These are phyloP conservation scores for Erpornis zantholeuca DNA, from an alignment of 2,113 vertebrate genomes.

Conservation along the genomic window DNA sequence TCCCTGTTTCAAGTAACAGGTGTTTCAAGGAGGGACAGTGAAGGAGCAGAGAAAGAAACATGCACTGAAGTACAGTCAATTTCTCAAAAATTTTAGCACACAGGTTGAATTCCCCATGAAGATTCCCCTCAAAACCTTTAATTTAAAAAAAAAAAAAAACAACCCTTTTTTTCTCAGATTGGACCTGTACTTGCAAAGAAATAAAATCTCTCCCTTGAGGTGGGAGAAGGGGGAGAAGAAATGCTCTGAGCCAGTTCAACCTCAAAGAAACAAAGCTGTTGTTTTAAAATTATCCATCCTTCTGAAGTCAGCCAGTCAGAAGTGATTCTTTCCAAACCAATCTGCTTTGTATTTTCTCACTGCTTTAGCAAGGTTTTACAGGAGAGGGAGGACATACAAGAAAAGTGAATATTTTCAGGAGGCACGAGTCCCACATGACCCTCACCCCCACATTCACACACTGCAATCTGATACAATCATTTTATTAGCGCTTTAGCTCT, in stretches of 20 bases:
- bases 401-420: background rate
- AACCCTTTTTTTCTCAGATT: background rate
- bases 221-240: background rate
- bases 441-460: background rate
- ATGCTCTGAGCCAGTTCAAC: background rate
- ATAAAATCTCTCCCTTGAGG: background rate
- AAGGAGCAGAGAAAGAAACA: background rate
- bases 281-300: constrained; percentile 45
- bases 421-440: background rate
- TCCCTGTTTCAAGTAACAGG: background rate
- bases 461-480: background rate
- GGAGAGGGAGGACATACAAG: background rate
- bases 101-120: background rate
- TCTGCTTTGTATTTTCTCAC: constrained; percentile 6
- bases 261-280: constrained; percentile 39
- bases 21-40: background rate
- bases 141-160: background rate
- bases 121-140: background rate
- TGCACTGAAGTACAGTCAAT: background rate
- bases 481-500: constrained; percentile 24
- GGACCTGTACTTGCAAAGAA: background rate
- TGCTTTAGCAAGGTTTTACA: background rate
- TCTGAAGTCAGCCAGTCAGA: constrained; percentile 44
- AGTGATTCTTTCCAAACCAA: constrained; percentile 20
- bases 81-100: background rate